Base-by-base conservation (phyloP, 1,140 invertebrate species). In the Hyles vespertilio region DNA sequence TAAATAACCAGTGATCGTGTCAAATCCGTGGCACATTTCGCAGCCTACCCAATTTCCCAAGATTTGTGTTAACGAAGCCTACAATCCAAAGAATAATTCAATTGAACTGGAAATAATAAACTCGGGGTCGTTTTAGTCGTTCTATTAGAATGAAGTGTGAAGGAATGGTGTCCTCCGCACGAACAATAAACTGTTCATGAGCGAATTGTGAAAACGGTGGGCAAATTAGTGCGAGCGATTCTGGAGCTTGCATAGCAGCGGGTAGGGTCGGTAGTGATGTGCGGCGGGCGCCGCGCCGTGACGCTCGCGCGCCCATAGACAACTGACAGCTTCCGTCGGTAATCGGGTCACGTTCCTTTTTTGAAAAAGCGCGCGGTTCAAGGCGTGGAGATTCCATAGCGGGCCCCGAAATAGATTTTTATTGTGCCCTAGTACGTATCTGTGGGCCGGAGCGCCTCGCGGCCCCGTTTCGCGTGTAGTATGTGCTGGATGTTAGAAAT, bases 321-420 rank as follows among this genome's bases (percentile, higher is more conserved):
- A 76, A 78, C 75, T 79, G 77, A 78, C 81, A 80, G 82, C 74
- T 85, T 87, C 82, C 81, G 77, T 85, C 76, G 75, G 84, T 84
- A 87, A 87, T 83, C 84, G 84, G 84, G 84, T 81, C 84, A 87
- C 82, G 82, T 81, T 84, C 81, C 74, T 83, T 85, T 84, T 85
- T 80, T 77, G 79, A 83, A 84, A 81, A 63, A 47, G 65, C 65
- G 69, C 72, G 72, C 72, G 73, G 69, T 74, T 76, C 47, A 48
- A 48, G 47, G 47, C 47, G 47, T 22, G 47, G 22, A 22, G 47
- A 40, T 40, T 40, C 36, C 36, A 40, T 40, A 40, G 36, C 36
- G 36, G 9, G 51, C 40, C 36, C 59, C 46, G 53, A 68, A 67
- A 64, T 67, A 56, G 59, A 56, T 59, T 40, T 66, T 65, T 67